These are phyloP conservation scores for Xiphophorus hellerii DNA, from an alignment of 2,113 vertebrate genomes.

Conservation along the genomic window DNA sequence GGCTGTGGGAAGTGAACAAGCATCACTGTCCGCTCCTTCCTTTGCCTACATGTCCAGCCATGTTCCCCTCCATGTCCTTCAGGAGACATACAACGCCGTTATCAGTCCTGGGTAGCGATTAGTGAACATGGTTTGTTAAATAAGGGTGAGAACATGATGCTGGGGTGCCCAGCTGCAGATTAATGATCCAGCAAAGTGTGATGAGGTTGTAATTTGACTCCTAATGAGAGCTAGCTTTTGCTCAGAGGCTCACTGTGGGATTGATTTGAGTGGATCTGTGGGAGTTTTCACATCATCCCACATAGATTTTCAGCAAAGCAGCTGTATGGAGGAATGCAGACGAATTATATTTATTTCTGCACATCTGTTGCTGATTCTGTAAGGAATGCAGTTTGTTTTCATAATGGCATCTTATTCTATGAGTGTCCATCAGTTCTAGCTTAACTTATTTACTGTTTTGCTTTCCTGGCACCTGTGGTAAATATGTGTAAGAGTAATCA, in stretches of 20 bases:
- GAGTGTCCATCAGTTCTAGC: slow-evolving; percentile 29
- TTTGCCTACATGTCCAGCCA: not conserved
- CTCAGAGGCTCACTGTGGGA: slow-evolving; percentile 35
- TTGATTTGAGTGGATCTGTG: slow-evolving; percentile 45
- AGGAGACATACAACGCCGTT: not conserved
- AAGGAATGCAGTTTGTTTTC: slow-evolving; percentile 53
- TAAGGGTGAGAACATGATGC: slow-evolving; percentile 14
- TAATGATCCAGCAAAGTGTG: slow-evolving; percentile 54
- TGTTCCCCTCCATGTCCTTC: not conserved
- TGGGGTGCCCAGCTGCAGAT: slow-evolving; percentile 44
- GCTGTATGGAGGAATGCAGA: slow-evolving; percentile 48
- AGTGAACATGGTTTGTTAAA: slow-evolving; percentile 24
- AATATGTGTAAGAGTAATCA: not conserved
- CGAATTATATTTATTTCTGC: slow-evolving; percentile 46
- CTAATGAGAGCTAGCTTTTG: slow-evolving; percentile 28
- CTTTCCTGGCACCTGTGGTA: not conserved
- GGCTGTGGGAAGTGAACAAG: slow-evolving; percentile 47
- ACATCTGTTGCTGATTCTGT: slow-evolving; percentile 63
- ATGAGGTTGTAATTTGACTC: slow-evolving; percentile 59
- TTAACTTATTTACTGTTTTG: slow-evolving; percentile 17
- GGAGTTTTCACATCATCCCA: slow-evolving; percentile 34
- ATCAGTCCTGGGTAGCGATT: slow-evolving; percentile 5
- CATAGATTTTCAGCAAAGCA: slow-evolving; percentile 39
- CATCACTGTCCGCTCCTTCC: slow-evolving; percentile 3
- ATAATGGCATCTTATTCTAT: slow-evolving; percentile 53